phyloP scores from a whole-genome alignment of 2,888 invertebrate species.

The Drosophila phalerata region DNA sequence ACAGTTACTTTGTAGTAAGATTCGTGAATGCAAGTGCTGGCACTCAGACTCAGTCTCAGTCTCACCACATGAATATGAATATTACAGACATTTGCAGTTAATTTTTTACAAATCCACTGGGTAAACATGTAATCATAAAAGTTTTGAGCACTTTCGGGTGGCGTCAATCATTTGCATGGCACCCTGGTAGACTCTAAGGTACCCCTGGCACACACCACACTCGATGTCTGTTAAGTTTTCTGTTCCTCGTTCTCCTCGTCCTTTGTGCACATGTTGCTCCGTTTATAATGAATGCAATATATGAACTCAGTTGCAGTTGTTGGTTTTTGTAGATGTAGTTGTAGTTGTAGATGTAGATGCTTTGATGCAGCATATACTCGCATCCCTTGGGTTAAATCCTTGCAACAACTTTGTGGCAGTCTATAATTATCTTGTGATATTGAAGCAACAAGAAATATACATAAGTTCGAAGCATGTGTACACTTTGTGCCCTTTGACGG shows the following conservation, averaged over 20 bases:
- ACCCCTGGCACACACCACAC: conserved; percentile 5
- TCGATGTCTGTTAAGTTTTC: conserved; percentile 9
- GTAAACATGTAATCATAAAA: conserved; percentile 61
- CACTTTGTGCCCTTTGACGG: conserved; percentile 9
- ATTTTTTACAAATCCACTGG: conserved; percentile 57
- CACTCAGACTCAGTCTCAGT: conserved; percentile 5
- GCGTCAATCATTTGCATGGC: conserved; percentile 54
- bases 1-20: conserved; percentile 16
- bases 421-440: conserved; percentile 36
- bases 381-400: conserved; percentile 4
- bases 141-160: conserved; percentile 41
- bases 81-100: conserved; percentile 50
- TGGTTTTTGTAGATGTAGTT: conserved; percentile 6
- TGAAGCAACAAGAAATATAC: conserved; percentile 15
- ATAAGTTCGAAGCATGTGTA: conserved; percentile 14
- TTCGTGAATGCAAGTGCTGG: not conserved
- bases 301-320: conserved; percentile 12
- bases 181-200: not conserved
- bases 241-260: not conserved
- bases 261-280: not conserved
- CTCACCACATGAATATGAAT: conserved; percentile 18
- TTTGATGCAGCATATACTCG: conserved; percentile 6
- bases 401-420: conserved; percentile 10
- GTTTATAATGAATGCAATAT: conserved; percentile 43
- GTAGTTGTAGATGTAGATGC: not conserved